Conservation (phyloP, 2,113 vertebrate genomes). For the Chaetodon auriga region DNA sequence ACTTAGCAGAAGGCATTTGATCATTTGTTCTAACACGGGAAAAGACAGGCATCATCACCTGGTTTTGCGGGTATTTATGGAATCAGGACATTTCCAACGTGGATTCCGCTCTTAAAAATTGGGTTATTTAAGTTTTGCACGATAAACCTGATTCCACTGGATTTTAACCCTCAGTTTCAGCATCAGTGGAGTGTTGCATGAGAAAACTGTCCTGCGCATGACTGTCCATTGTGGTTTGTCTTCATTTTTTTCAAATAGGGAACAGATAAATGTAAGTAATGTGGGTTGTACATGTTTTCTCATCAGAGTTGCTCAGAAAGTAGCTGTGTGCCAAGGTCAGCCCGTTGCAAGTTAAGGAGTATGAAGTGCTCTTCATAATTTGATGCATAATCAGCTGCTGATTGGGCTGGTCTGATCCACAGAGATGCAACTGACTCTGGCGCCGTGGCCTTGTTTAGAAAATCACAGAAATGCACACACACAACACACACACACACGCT, state of each 20-base stretch:
- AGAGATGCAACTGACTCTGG: not conserved
- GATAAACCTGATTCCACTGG: not conserved
- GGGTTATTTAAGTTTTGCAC: not conserved
- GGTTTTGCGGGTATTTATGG: not conserved
- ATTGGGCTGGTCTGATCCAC: constrained; percentile 12
- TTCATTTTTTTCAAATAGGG: not conserved
- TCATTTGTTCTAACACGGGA: constrained; percentile 20
- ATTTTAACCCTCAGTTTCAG: not conserved
- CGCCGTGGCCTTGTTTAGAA: not conserved
- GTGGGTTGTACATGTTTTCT: not conserved
- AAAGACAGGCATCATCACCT: not conserved
- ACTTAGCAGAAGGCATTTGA: constrained; percentile 19
- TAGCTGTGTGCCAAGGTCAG: not conserved
- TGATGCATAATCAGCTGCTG: constrained; percentile 6
- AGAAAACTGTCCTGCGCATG: too few relatives aligned
- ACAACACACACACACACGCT: not conserved
- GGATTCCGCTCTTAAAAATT: not conserved
- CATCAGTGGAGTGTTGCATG: not conserved
- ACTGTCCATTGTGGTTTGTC: not conserved
- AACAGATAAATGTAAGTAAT: not conserved
- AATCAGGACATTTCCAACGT: not conserved
- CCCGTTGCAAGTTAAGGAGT: not conserved
- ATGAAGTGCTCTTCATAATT: constrained; percentile 14
- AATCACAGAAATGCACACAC: not conserved
- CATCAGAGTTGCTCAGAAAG: not conserved